phyloP scores from a whole-genome alignment of 2,888 invertebrate genomes.

The Stenotaenia linearis region DNA sequence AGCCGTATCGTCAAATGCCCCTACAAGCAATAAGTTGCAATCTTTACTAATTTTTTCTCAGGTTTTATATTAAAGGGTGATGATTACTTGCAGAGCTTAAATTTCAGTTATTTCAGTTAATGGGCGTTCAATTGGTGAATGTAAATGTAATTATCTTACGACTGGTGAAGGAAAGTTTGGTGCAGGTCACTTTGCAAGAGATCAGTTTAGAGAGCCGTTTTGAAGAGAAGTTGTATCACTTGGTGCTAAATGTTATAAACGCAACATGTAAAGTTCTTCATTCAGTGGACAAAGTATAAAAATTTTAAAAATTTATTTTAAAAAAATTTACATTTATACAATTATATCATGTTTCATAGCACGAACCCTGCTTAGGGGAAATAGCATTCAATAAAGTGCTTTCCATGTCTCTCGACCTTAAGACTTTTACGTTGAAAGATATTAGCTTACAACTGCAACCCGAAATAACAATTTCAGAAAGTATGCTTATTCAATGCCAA shows the following conservation, averaged over 20 bases:
- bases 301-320: background rate
- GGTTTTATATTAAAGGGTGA: background rate
- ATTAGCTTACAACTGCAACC: background rate
- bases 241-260: background rate
- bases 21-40: background rate
- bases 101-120: background rate
- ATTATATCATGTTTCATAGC: background rate
- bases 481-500: background rate
- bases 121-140: background rate
- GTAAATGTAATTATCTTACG: background rate
- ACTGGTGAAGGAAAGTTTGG: background rate
- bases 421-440: background rate
- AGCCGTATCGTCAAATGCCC: background rate
- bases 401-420: background rate
- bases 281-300: background rate
- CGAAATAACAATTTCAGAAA: background rate
- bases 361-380: background rate
- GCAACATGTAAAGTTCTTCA: background rate
- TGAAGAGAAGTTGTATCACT: background rate
- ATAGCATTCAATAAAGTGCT: background rate
- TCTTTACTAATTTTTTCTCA: background rate
- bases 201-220: background rate
- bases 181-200: background rate
- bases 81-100: background rate
- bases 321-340: too few relatives aligned